These are phyloP conservation scores for Coracias cyanogaster DNA, from an alignment of 2,797 vertebrate genomes.

Conservation along the genomic window DNA sequence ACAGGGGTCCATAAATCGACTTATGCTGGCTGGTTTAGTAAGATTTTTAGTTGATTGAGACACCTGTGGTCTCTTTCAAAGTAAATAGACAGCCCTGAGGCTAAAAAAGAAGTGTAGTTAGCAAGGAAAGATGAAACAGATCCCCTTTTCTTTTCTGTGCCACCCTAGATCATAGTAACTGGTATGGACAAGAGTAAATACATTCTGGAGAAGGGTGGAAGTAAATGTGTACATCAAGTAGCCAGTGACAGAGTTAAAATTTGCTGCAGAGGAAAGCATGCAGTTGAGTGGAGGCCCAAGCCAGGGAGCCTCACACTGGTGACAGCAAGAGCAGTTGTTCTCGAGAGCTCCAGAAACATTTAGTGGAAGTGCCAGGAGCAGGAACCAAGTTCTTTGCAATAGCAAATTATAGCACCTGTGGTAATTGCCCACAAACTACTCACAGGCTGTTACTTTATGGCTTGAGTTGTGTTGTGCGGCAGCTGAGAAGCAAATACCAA, in stretches of 20 bases:
- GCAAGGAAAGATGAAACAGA: not conserved
- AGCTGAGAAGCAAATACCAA: not conserved
- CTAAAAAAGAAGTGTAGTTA: not conserved
- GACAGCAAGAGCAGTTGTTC: not conserved
- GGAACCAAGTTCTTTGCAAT: not conserved
- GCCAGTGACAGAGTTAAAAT: not conserved
- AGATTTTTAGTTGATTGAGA: constrained; percentile 11
- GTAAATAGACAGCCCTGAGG: not conserved
- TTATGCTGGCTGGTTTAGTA: not conserved
- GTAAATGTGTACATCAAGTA: not conserved
- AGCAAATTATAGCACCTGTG: not conserved
- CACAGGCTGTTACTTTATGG: not conserved
- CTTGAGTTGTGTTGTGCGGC: not conserved
- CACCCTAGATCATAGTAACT: not conserved
- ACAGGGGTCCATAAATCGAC: not conserved
- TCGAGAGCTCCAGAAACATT: not conserved
- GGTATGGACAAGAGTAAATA: rapidly evolving
- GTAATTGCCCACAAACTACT: not conserved
- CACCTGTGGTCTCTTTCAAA: not conserved
- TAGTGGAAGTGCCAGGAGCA: not conserved
- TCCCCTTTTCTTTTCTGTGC: not conserved
- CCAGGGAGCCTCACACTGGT: not conserved
- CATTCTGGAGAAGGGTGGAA: not conserved
- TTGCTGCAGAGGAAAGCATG: not conserved
- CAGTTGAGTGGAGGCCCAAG: not conserved